Conservation (phyloP, 2,888 invertebrate species). For the Taenaris catops region DNA sequence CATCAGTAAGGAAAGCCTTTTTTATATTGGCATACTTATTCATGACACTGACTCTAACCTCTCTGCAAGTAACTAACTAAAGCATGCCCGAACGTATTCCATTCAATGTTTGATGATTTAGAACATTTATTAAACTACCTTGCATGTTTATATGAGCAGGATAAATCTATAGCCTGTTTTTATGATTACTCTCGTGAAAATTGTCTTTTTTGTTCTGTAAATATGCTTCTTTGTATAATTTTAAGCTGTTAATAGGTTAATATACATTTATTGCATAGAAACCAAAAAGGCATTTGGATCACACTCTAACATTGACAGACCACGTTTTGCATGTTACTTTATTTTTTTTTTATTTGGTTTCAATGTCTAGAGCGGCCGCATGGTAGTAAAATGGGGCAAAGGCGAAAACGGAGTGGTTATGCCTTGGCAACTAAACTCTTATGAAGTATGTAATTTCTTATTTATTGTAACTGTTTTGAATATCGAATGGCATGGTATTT, state of each 20-base stretch:
- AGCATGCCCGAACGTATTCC: too few relatives aligned
- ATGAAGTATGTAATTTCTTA: slow-evolving; percentile 62
- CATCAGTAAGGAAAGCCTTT: slow-evolving; percentile 61
- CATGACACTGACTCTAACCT: slow-evolving; percentile 22
- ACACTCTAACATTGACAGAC: slow-evolving; percentile 9
- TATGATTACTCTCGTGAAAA: slow-evolving; percentile 4
- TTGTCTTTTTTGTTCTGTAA: slow-evolving; percentile 10
- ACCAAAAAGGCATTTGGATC: slow-evolving; percentile 11
- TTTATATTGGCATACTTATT: slow-evolving; percentile 47
- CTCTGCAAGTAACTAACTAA: slow-evolving; percentile 11
- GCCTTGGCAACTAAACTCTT: slow-evolving; percentile 72
- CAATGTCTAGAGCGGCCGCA: slow-evolving; percentile 74
- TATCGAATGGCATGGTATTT: too few relatives aligned
- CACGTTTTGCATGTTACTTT: slow-evolving; percentile 52
- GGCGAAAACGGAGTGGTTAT: slow-evolving; percentile 71
- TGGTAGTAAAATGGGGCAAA: slow-evolving; percentile 77
- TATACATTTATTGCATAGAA: background rate
- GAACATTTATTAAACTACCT: too few relatives aligned
- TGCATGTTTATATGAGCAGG: too few relatives aligned
- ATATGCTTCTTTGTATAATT: too few relatives aligned
- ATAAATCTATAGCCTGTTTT: background rate
- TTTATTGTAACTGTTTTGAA: slow-evolving; percentile 28
- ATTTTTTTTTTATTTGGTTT: slow-evolving; percentile 58
- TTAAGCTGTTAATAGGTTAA: background rate
- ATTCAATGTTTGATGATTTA: too few relatives aligned